Percentiles rank a stretch among this genome's conserved stretches.
Conservation (phyloP, 2,113 vertebrate genomes). For the Pelusios castaneus region DNA sequence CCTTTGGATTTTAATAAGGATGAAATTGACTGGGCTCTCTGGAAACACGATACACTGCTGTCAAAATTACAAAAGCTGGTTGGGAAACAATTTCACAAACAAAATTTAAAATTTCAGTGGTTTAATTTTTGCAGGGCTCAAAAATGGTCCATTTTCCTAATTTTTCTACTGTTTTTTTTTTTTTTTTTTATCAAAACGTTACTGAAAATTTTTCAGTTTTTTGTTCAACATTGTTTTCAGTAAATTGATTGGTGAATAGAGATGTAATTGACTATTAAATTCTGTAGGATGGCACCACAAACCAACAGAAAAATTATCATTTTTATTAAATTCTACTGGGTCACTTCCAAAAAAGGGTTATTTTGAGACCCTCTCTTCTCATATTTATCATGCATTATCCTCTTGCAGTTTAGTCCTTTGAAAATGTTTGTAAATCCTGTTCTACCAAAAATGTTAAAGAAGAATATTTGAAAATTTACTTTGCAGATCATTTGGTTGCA, state of each 20-base stretch:
- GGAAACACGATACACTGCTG: background rate
- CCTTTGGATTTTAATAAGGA: too few relatives aligned
- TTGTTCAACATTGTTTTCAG: background rate
- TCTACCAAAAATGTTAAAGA: background rate
- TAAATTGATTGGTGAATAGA: background rate
- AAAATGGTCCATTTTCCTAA: background rate
- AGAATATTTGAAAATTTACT: background rate
- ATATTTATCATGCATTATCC: background rate
- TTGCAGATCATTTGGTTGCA: background rate
- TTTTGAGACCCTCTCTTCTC: background rate
- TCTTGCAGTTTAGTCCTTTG: background rate
- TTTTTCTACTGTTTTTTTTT: background rate
- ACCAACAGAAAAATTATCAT: background rate
- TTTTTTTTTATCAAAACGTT: background rate
- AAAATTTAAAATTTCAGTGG: background rate
- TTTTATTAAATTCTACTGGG: background rate
- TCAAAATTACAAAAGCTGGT: background rate
- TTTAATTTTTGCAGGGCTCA: background rate
- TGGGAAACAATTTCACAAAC: background rate
- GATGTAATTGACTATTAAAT: background rate
- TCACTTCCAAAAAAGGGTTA: background rate
- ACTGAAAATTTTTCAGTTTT: background rate
- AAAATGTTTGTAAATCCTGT: background rate
- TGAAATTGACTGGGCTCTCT: background rate
- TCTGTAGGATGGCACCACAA: background rate